These are phyloP conservation scores for Chrysemys picta DNA, from an alignment of 2,113 vertebrate genomes.

Conservation along the genomic window DNA sequence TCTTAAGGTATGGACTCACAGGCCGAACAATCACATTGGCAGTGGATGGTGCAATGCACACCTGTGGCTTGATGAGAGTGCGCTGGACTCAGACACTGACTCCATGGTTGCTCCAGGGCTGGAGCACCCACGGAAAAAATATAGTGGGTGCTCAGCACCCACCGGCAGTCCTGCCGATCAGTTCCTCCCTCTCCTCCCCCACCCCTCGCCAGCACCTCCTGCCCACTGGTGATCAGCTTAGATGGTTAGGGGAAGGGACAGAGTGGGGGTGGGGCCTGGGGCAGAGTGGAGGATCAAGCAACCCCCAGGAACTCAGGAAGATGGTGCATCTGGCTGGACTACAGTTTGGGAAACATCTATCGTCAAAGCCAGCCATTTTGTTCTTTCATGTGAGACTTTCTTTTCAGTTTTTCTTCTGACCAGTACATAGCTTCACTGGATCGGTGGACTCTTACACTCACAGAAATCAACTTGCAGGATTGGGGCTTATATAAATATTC, in stretches of 20 bases:
- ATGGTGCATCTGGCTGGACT: too few relatives aligned
- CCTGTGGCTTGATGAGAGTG: background rate
- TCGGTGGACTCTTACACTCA: background rate
- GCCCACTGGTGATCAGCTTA: too few relatives aligned
- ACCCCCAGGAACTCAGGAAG: too few relatives aligned
- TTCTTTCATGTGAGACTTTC: background rate
- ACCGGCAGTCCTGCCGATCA: too few relatives aligned
- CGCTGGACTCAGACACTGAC: background rate
- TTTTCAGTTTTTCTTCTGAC: background rate
- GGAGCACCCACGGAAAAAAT: too few relatives aligned
- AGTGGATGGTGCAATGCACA: background rate
- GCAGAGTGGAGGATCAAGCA: too few relatives aligned
- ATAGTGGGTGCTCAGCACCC: too few relatives aligned
- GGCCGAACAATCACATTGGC: rapidly evolving
- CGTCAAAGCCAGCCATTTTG: background rate
- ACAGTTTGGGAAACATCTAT: background rate
- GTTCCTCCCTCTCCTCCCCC: too few relatives aligned
- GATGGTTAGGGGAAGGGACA: too few relatives aligned
- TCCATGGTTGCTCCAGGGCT: too few relatives aligned
- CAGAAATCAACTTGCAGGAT: background rate
- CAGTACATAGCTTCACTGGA: background rate
- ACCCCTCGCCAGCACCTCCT: too few relatives aligned
- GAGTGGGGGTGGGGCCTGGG: too few relatives aligned
- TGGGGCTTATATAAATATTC: background rate
- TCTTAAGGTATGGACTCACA: background rate